phyloP scores from a whole-genome alignment of 2,888 invertebrate species.

The Mylabris sibirica region DNA sequence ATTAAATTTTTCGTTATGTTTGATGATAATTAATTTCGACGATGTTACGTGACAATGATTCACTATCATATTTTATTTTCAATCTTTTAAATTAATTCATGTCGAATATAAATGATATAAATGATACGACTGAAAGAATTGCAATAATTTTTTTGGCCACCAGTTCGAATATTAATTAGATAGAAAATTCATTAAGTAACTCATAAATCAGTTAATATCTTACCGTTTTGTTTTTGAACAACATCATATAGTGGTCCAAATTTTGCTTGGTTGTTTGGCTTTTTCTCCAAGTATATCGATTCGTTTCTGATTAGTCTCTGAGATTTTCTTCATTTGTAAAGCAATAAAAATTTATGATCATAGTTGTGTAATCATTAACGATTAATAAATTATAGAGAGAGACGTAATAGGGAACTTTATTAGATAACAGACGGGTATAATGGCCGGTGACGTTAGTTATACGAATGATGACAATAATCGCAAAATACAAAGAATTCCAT shows the following conservation, averaged over 20 bases:
- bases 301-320: neutral
- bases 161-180: too few relatives aligned
- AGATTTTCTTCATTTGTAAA: neutral
- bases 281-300: too few relatives aligned
- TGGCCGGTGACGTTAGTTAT: neutral
- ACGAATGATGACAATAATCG: neutral
- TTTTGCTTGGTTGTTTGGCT: too few relatives aligned
- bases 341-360: neutral
- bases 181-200: too few relatives aligned
- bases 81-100: neutral
- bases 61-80: neutral
- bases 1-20: slow-evolving; percentile 8
- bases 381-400: neutral
- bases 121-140: too few relatives aligned
- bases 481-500: neutral
- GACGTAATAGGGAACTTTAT: neutral
- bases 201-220: neutral
- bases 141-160: too few relatives aligned
- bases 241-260: too few relatives aligned
- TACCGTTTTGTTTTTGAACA: too few relatives aligned
- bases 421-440: neutral
- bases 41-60: slow-evolving; percentile 1
- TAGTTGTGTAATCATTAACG: neutral
- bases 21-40: slow-evolving; percentile 9
- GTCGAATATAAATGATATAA: neutral